phyloP scores from a whole-genome alignment of 2,888 invertebrate genomes.

The Caenorhabditis afra region DNA sequence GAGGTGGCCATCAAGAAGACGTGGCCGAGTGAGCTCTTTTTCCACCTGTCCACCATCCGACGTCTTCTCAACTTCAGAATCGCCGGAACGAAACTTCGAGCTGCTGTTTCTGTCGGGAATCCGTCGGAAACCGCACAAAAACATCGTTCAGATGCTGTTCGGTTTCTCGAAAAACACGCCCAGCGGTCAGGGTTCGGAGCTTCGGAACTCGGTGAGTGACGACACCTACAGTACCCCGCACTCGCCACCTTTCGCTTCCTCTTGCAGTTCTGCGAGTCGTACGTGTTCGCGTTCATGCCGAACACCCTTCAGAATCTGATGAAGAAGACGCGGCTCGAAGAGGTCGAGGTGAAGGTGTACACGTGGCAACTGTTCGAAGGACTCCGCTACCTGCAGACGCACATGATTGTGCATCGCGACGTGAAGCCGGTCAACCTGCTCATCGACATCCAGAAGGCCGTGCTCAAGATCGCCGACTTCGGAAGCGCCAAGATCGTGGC shows the following conservation, averaged over 20 bases:
- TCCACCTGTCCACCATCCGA: background rate
- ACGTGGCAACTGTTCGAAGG: conserved; percentile 77
- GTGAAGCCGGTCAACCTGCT: conserved; percentile 72
- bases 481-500: conserved; percentile 72
- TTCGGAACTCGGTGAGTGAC: conserved; percentile 4
- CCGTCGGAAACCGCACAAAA: conserved; percentile 66
- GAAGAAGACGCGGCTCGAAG: conserved; percentile 50
- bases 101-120: conserved; percentile 66
- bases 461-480: conserved; percentile 74
- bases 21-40: conserved; percentile 69
- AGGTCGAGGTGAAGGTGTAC: conserved; percentile 72
- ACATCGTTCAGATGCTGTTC: conserved; percentile 72
- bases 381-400: conserved; percentile 64
- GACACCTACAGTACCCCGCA: background rate
- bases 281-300: conserved; percentile 72
- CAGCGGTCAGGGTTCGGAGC: conserved; percentile 23
- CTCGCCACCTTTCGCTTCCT: background rate
- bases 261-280: conserved; percentile 67
- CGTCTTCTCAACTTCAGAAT: conserved; percentile 47
- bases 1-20: conserved; percentile 75
- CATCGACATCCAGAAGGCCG: conserved; percentile 64
- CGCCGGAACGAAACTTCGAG: conserved; percentile 63
- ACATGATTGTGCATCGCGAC: conserved; percentile 65
- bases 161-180: conserved; percentile 57
- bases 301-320: conserved; percentile 59